phyloP scores from a whole-genome alignment of 2,797 vertebrate genomes.

The Moxostoma hubbsi region DNA sequence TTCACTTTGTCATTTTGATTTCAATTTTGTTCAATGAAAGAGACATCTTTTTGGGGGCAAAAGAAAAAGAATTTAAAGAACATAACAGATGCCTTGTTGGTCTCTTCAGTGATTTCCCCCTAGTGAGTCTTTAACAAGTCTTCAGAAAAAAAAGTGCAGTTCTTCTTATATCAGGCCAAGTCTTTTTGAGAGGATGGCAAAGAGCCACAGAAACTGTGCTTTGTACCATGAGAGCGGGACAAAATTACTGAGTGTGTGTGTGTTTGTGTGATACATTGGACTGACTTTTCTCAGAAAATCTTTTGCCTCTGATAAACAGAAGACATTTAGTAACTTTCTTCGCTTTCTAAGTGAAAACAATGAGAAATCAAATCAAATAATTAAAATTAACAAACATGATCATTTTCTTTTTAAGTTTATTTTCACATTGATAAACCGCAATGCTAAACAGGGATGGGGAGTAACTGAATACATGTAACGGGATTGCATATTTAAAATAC shows the following conservation, averaged over 20 bases:
- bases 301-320: slow-evolving; percentile 27
- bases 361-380: slow-evolving; percentile 70
- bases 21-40: slow-evolving; percentile 10
- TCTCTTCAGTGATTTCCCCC: slow-evolving; percentile 24
- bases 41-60: not conserved
- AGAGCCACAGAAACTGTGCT: slow-evolving; percentile 71
- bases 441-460: not conserved
- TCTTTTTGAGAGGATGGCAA: slow-evolving; percentile 72
- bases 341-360: slow-evolving; percentile 70
- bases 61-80: slow-evolving; percentile 27
- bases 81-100: slow-evolving; percentile 41
- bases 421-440: slow-evolving; percentile 49
- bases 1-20: slow-evolving; percentile 30
- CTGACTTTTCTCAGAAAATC: slow-evolving; percentile 4
- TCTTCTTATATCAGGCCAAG: slow-evolving; percentile 60
- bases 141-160: slow-evolving; percentile 35
- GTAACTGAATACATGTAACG: too few relatives aligned
- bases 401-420: slow-evolving; percentile 56
- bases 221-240: slow-evolving; percentile 72
- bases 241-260: slow-evolving; percentile 13
- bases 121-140: slow-evolving; percentile 39
- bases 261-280: not conserved
- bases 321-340: slow-evolving; percentile 54
- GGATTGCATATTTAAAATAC: too few relatives aligned
- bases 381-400: slow-evolving; percentile 77